Evolutionary conservation across 1,140 invertebrate genomes (phyloP).

Genomic region (Drosophila takahashii): DNA sequence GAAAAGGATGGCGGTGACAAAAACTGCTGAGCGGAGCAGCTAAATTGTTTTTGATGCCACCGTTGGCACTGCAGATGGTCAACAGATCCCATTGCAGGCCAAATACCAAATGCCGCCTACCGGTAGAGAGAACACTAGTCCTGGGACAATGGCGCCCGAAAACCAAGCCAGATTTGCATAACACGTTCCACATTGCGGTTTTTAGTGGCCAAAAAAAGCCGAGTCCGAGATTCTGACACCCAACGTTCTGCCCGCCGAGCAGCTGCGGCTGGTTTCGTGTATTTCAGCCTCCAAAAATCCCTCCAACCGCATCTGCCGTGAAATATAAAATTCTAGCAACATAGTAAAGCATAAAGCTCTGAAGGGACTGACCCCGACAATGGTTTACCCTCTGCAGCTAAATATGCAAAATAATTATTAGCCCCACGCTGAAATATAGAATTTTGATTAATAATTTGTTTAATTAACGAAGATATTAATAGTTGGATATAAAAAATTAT

Average conservation of each 20-base stretch:
- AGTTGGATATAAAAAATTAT: no score
- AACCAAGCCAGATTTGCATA: constrained; percentile 60
- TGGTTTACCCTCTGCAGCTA: background rate
- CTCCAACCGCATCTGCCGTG: constrained; percentile 8
- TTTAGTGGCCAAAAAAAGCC: constrained; percentile 6
- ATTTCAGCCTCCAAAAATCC: constrained; percentile 23
- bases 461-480: no score
- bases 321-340: constrained; percentile 43
- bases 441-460: no score
- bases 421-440: no score
- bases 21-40: constrained; percentile 52
- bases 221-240: constrained; percentile 47
- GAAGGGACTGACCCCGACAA: constrained; percentile 1
- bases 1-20: constrained; percentile 21
- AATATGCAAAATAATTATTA: background rate
- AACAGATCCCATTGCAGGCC: constrained; percentile 35
- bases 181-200: constrained; percentile 61
- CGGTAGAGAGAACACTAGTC: constrained; percentile 23
- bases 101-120: constrained; percentile 30
- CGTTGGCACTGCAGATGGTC: constrained; percentile 29
- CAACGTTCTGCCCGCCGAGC: constrained; percentile 37
- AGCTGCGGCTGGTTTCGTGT: constrained; percentile 60
- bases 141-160: constrained; percentile 11
- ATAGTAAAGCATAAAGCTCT: background rate
- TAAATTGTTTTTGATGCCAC: constrained; percentile 73